Conservation (phyloP, 1,140 invertebrate species). For the Camponotus floridanus region DNA sequence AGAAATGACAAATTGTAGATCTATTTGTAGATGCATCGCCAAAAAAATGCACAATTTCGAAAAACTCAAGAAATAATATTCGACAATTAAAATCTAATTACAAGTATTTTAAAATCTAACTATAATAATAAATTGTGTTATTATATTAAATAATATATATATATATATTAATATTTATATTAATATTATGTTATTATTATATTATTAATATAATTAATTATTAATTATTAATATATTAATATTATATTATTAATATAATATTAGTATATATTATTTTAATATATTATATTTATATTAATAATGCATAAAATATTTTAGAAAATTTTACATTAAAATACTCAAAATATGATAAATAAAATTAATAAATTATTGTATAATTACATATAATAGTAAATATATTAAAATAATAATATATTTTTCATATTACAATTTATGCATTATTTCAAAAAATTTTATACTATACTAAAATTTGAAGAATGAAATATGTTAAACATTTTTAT, state of each 20-base stretch:
- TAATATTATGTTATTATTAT: neutral
- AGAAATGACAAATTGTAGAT: neutral
- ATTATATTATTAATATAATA: neutral
- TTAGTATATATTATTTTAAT: neutral
- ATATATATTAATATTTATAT: too few relatives aligned
- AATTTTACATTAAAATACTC: neutral
- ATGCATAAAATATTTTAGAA: too few relatives aligned
- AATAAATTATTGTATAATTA: conserved; percentile 1
- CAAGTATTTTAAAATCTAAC: neutral
- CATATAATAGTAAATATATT: neutral
- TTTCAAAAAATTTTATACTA: neutral
- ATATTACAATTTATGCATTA: neutral
- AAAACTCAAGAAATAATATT: neutral
- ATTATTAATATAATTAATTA: neutral
- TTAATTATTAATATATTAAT: too few relatives aligned
- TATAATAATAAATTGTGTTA: too few relatives aligned
- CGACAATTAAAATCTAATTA: neutral
- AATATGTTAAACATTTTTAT: neutral
- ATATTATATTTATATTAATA: neutral
- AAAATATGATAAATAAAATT: neutral
- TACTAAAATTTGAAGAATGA: neutral
- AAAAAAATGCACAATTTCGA: neutral
- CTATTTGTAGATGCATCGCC: neutral
- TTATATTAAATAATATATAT: too few relatives aligned
- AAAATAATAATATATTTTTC: neutral